Percentiles rank a stretch among this genome's conserved stretches.
Evolutionary conservation across 2,888 invertebrate genomes (phyloP).

Genomic region (Endotricha flammealis): DNA sequence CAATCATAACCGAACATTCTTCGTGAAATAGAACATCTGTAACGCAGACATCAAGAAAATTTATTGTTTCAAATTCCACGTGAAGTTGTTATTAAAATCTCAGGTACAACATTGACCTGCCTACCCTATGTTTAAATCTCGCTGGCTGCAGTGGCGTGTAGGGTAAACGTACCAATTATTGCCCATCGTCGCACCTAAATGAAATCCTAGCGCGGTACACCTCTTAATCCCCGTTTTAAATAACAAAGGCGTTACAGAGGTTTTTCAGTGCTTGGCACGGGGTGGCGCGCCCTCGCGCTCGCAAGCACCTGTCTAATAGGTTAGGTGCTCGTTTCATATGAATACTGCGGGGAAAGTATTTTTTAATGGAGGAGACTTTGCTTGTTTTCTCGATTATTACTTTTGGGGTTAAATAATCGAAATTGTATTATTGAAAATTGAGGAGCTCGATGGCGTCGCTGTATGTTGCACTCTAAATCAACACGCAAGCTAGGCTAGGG

Average conservation of each 20-base stretch:
- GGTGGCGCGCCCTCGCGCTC: slow-evolving; percentile 40
- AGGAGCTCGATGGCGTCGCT: too few relatives aligned
- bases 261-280: slow-evolving; percentile 56
- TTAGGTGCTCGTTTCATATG: slow-evolving; percentile 25
- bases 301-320: slow-evolving; percentile 43
- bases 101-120: too few relatives aligned
- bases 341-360: slow-evolving; percentile 17
- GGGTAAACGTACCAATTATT: slow-evolving; percentile 41
- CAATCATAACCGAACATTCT: too few relatives aligned
- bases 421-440: too few relatives aligned
- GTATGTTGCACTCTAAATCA: too few relatives aligned
- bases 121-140: too few relatives aligned
- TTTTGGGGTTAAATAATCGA: too few relatives aligned
- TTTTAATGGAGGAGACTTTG: slow-evolving; percentile 16
- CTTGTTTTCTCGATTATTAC: slow-evolving; percentile 2
- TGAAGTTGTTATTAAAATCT: too few relatives aligned
- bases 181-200: slow-evolving; percentile 28
- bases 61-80: too few relatives aligned
- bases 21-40: too few relatives aligned
- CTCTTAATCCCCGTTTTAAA: slow-evolving; percentile 62
- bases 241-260: slow-evolving; percentile 60
- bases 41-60: too few relatives aligned
- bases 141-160: slow-evolving; percentile 18
- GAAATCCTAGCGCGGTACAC: slow-evolving; percentile 35
- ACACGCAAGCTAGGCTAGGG: too few relatives aligned